Conservation (phyloP, 2,113 vertebrate genomes). For the Scolopax mira region DNA sequence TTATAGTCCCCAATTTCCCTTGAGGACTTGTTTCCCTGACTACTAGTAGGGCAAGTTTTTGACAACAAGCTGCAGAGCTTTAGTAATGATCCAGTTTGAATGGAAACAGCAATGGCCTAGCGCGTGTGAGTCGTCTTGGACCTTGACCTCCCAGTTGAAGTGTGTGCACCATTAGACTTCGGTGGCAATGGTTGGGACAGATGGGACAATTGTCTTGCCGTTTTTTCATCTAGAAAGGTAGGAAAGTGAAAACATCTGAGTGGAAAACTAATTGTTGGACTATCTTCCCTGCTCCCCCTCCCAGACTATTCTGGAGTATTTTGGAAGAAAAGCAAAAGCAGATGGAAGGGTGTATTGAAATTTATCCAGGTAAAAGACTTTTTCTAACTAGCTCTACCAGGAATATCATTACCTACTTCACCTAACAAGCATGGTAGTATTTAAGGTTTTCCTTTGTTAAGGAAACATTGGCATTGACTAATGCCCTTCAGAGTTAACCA, state of each 20-base stretch:
- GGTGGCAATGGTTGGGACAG: background rate
- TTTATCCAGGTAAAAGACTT: background rate
- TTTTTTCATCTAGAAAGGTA: background rate
- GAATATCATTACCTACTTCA: background rate
- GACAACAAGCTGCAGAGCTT: background rate
- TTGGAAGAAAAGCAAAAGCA: background rate
- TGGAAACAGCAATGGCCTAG: background rate
- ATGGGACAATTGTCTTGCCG: background rate
- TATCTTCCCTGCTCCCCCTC: accelerated
- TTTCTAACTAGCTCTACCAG: background rate
- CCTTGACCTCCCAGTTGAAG: background rate
- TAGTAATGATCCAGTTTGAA: background rate
- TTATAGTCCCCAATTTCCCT: background rate
- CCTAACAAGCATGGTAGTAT: background rate
- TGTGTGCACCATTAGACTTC: background rate
- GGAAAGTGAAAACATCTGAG: background rate
- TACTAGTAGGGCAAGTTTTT: background rate
- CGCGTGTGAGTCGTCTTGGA: background rate
- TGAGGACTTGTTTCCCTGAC: background rate
- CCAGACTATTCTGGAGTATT: background rate
- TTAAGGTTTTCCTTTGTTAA: background rate
- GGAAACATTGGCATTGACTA: too few species aligned
- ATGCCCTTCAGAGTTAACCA: background rate
- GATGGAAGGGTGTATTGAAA: background rate
- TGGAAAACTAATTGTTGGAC: background rate